Evolutionary conservation across 2,113 vertebrate genomes (phyloP), one percentile per base, ranked within the genome.

Genomic region (Melanocharis versteri): DNA sequence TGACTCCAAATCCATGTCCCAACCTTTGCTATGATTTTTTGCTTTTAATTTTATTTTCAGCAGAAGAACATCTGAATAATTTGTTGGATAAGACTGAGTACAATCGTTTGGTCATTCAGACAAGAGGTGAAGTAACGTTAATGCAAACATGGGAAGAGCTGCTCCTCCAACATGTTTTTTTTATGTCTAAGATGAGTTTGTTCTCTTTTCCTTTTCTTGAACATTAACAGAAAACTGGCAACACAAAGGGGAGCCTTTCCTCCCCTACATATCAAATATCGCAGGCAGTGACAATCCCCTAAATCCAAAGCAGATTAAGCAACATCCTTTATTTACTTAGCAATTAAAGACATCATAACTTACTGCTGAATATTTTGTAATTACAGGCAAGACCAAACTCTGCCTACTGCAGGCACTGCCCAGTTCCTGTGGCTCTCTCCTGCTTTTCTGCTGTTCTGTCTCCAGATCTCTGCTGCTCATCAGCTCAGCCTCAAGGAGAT

Each of bases 321-420:
- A 71, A 47, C n/a, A 50, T 3, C 42, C 16, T 51, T 54, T 7
- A 54, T 54, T 11, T n/a, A 27, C 31, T 51, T 11, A 60, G 11
- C 45, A 66, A 61, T 30, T 40, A 92, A 89, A 66, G 15, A 35
- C n/a, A 65, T 5, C 50, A 37, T 11, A 39, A 84, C 87, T 97
- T 97, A 98, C 97, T 95, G 33, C 53, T 83, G 89, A 84, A 37
- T 84, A 57, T 33, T 93, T 68, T 16, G 51, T 50, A 69, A 78
- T 51, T 54, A 27, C 66, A 85, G 95, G 65, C 56, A 91, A 71
- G 88, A 44, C 56, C 64, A 48, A 69, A 23, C 69, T 87, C 56
- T 73, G 61, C 2, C 7, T 92, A 3, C 10, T 62, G 44, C 92
- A 84, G 56, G 27, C 39, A 31, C 75, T 83, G 40, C 53, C 86